Conservation (phyloP, 92 coral and sea anemone species). For the Blastomussa wellsi region DNA sequence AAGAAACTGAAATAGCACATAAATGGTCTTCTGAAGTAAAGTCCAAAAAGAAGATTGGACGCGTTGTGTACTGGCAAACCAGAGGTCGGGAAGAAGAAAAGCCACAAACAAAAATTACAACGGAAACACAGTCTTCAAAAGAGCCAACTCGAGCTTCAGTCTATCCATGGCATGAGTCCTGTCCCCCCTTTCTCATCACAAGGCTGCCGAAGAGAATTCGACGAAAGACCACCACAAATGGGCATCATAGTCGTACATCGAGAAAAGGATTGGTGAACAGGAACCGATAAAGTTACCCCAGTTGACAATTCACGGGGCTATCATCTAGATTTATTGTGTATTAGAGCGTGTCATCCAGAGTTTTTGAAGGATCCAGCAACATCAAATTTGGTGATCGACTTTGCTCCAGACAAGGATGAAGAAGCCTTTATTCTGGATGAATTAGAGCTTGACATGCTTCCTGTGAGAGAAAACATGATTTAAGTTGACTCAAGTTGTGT, state of each 20-base stretch:
- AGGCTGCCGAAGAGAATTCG: too few species aligned
- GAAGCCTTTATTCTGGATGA: conserved; percentile 13
- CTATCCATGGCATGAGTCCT: conserved; percentile 34
- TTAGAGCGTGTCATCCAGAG: conserved; percentile 10
- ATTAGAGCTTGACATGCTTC: conserved; percentile 22
- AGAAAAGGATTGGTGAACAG: conserved; percentile 28
- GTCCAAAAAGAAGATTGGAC: too few species aligned
- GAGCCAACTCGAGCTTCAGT: conserved; percentile 7
- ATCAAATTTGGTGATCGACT: conserved; percentile 24
- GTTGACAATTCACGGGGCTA: neutral
- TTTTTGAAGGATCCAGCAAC: conserved; percentile 21
- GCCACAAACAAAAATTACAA: too few species aligned
- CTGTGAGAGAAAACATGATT: conserved; percentile 24
- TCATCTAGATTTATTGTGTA: conserved; percentile 14
- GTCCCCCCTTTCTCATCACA: too few species aligned
- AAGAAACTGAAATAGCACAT: too few species aligned
- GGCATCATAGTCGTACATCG: conserved; percentile 25
- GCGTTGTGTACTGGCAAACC: too few species aligned
- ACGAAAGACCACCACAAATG: conserved; percentile 19
- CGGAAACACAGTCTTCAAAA: too few species aligned
- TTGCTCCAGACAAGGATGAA: conserved; percentile 26
- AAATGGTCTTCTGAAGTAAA: too few species aligned
- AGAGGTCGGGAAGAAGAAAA: too few species aligned
- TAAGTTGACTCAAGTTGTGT: conserved; percentile 6
- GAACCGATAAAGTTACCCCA: conserved; percentile 17